A percentile compares a stretch with the other conserved stretches of the same genome.
Conservation (phyloP, 1,140 invertebrate species). For the Theocolax elegans region DNA sequence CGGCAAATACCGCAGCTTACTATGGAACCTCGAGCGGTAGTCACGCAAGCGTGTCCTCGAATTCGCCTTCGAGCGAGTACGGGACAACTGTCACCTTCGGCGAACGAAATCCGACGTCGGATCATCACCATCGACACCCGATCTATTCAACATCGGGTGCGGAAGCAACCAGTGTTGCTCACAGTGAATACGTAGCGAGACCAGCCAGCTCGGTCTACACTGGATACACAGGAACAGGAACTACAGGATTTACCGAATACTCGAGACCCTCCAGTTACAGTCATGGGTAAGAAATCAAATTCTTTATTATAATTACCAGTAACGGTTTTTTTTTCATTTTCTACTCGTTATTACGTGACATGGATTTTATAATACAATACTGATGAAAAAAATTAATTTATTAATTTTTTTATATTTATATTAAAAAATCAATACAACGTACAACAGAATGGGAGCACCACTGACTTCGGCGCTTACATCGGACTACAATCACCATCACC, state of each 20-base stretch:
- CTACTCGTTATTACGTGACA: too few species aligned
- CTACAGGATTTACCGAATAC: neutral
- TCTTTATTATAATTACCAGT: too few species aligned
- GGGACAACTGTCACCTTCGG: neutral
- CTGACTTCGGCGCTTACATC: neutral
- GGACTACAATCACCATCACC: neutral
- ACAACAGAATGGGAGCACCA: neutral
- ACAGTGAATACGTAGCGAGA: too few species aligned
- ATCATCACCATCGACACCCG: neutral
- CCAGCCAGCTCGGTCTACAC: neutral
- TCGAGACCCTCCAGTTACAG: constrained; percentile 4
- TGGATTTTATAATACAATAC: too few species aligned
- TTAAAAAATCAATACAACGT: neutral
- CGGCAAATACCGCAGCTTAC: neutral
- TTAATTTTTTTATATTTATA: too few species aligned
- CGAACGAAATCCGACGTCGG: neutral
- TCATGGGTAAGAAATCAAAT: constrained; percentile 5
- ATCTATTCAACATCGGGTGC: too few species aligned
- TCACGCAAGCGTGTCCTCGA: too few species aligned
- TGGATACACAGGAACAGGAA: neutral
- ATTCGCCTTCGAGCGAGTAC: neutral
- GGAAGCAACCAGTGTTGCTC: too few species aligned
- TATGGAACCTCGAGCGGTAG: neutral
- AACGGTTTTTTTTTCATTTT: too few species aligned
- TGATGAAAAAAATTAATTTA: too few species aligned